Evolutionary conservation across 1,140 invertebrate species (phyloP), one percentile per base, ranked within the genome.

Genomic region (Scaptomyza pallida): DNA sequence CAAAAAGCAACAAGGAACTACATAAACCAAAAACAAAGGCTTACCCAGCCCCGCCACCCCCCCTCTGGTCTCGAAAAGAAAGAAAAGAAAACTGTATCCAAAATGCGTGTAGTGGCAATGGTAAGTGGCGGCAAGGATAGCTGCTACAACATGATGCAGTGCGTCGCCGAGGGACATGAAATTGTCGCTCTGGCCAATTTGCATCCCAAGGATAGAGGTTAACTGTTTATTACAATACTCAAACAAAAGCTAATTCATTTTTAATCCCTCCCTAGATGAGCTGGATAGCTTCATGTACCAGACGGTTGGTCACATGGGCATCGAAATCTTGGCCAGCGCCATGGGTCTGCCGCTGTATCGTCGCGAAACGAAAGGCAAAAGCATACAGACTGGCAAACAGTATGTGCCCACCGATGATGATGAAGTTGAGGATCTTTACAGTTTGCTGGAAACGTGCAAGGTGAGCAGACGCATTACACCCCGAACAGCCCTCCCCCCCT

Each of bases 241-340:
- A 9, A 3, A 19, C 19, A 50, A 15, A 6, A 19, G n/a, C 19
- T 55, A 23, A 62, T 3, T 8, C 6, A 30, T 19, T 47, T 59
- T 12, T 44, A 9, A 1, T 23, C 12, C 48, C 43, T 8, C 35
- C 92, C 13, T 81, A 97, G 96, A 97, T 94, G 99, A 99, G 92
- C 91, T 99, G 71, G 98, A 99, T 92, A 99, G 98, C 89, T 99
- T 98, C 89, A 99, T 99, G 99, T 99, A 99, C 91, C 99, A 99
- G 93, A 99, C 97, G 52, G 98, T 99, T 54, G 99, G 99, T 8
- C 97, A 98, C 92, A 96, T 99, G 93, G 97, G 96, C 26, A 95
- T 99, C 72, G 95, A 96, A 56, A 93, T 97, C 64, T 97, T 98
- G 92, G 97, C 97, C 37, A 95, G 98, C 92, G 98, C 98, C 1